Conservation (phyloP, 1,140 invertebrate species). For the Hormaphis cornu region DNA sequence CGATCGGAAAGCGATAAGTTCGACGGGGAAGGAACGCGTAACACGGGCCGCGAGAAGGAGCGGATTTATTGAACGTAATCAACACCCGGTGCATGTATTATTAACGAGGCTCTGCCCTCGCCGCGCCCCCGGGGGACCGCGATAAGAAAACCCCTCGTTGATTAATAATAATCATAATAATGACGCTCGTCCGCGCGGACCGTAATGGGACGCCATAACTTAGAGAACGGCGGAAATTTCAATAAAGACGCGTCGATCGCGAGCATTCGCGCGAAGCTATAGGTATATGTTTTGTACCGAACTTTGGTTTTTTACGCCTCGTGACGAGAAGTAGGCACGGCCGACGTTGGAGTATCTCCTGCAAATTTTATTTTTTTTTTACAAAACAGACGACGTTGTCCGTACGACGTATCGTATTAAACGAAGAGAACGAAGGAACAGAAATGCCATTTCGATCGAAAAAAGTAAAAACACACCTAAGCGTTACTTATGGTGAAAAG, state of each 20-base stretch:
- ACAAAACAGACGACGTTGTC: too few species aligned
- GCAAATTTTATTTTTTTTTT: too few species aligned
- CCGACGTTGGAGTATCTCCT: too few species aligned
- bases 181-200: background rate
- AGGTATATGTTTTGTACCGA: slow-evolving; percentile 12
- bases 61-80: slow-evolving; percentile 30
- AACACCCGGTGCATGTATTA: slow-evolving; percentile 28
- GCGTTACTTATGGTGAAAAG: too few species aligned
- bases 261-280: too few species aligned
- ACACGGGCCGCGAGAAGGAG: background rate
- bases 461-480: too few species aligned
- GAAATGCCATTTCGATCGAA: too few species aligned
- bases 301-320: too few species aligned
- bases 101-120: slow-evolving; percentile 18
- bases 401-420: too few species aligned
- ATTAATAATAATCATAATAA: slow-evolving; percentile 33
- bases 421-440: too few species aligned
- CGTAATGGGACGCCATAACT: slow-evolving; percentile 18
- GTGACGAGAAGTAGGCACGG: too few species aligned
- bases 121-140: slow-evolving; percentile 15
- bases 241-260: slow-evolving; percentile 28
- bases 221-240: slow-evolving; percentile 13
- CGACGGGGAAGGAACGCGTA: background rate
- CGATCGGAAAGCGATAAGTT: slow-evolving; percentile 29
- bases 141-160: slow-evolving; percentile 31